Percentiles rank a stretch among this genome's conserved stretches.
phyloP scores from a whole-genome alignment of 2,113 vertebrate genomes.

The Perca flavescens region DNA sequence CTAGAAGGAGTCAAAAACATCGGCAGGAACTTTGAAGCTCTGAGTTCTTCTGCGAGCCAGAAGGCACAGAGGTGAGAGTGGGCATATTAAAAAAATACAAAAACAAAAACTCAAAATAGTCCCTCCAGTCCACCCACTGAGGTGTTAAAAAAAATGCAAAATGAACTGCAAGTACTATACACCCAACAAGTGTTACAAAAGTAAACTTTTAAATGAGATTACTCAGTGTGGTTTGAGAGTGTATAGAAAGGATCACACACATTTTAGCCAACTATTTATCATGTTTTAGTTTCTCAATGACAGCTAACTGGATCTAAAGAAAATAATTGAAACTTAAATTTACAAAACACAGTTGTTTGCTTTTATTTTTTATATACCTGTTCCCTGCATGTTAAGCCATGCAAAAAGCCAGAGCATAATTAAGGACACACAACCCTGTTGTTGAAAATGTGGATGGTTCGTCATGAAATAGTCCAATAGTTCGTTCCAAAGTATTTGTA shows the following conservation, averaged over 20 bases:
- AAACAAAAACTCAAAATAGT: conserved; percentile 50
- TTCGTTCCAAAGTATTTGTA: background rate
- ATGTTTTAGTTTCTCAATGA: background rate
- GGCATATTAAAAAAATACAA: conserved; percentile 45
- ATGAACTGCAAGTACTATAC: conserved; percentile 17
- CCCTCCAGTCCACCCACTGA: conserved; percentile 44
- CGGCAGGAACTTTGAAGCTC: conserved; percentile 70
- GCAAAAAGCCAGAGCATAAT: conserved; percentile 8
- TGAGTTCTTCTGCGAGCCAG: conserved; percentile 50
- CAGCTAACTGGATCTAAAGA: background rate
- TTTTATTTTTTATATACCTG: conserved; percentile 25
- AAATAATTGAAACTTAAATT: background rate
- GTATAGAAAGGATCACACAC: background rate
- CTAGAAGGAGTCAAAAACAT: conserved; percentile 76
- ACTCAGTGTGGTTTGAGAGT: background rate
- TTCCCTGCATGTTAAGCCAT: conserved; percentile 8
- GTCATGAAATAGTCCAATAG: background rate
- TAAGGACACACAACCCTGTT: background rate
- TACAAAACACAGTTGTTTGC: background rate
- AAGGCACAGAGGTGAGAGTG: conserved; percentile 69
- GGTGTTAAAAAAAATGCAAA: conserved; percentile 46
- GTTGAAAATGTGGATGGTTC: background rate
- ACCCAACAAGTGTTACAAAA: conserved; percentile 46
- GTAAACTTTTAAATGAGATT: conserved; percentile 20
- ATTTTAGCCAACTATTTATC: background rate